Base-by-base conservation (phyloP, 2,888 invertebrate species). In the Theretra japonica region DNA sequence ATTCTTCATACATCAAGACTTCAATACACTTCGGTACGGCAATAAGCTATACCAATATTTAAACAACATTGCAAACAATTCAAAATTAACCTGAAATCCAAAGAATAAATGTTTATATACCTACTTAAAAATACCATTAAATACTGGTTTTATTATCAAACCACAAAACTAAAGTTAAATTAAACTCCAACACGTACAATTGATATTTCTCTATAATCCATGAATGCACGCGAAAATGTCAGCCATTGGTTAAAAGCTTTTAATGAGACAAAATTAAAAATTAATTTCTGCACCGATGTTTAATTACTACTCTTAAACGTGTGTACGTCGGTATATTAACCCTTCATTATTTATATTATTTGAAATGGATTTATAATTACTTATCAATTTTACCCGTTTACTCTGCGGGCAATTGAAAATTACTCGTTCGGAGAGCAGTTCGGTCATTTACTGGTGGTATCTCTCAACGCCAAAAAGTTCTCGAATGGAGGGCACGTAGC, bases 241-340 rank as follows among this genome's bases (percentile, higher is more conserved):
- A 48, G 21, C 15, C 41, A 48, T 48, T 65, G 23, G 23, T 48
- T 23, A 48, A 65, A 65, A 48, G 41, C 48, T 65, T 65, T 65
- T 65, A 21, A 48, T 23, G 41, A 11, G 11, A 17, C 65, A 48
- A 60, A 53, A 48, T 65, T 41, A 65, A 48, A 48, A 41, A 65
- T 65, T 41, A 48, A 62, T 48, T 23, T 23, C 23, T 11, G n/a
- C 23, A 23, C 23, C 59, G 21, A 33, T 11, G 41, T 41, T 65
- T 48, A 48, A 48, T 65, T 23, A 65, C 23, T 65, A 23, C 21
- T 2, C 23, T 4, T 1, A 17, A n/a, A 53, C 2, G n/a, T n/a
- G n/a, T n/a, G 15, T 11, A 23, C 23, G 15, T 21, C 4, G 15
- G 11, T 23, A 15, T 58, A 15, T 58, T 23, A 15, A 58, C 25